Conservation (phyloP, 2,113 vertebrate genomes). For the Hemiprocne comata region DNA sequence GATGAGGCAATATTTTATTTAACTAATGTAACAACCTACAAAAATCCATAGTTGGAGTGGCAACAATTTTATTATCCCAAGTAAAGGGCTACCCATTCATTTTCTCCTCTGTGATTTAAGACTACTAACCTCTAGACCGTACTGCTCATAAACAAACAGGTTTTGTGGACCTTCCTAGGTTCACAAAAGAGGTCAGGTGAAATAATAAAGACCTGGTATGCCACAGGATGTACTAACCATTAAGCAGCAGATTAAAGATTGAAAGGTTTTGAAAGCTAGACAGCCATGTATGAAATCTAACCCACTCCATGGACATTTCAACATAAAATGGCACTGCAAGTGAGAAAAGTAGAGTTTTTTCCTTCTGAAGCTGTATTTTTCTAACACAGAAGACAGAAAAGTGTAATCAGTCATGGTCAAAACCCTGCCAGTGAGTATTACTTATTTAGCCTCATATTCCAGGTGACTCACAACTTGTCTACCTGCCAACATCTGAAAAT, state of each 20-base stretch:
- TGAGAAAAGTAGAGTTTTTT: conserved; percentile 63
- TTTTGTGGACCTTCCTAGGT: conserved; percentile 56
- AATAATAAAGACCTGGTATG: conserved; percentile 64
- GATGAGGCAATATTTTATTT: conserved; percentile 61
- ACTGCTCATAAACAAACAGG: conserved; percentile 63
- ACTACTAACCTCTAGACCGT: conserved; percentile 11
- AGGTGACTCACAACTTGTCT: conserved; percentile 68
- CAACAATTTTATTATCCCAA: conserved; percentile 46
- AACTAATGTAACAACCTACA: conserved; percentile 38
- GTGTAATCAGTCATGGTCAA: conserved; percentile 61
- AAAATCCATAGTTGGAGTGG: conserved; percentile 51
- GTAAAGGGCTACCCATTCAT: conserved; percentile 35
- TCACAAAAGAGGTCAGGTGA: conserved; percentile 63
- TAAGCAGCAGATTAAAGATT: conserved; percentile 67
- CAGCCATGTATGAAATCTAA: conserved; percentile 53
- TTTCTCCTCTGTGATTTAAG: conserved; percentile 55
- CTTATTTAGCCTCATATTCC: conserved; percentile 67
- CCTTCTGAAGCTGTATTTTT: conserved; percentile 57
- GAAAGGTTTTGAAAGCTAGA: conserved; percentile 66
- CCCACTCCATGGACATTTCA: conserved; percentile 36
- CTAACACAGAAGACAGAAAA: conserved; percentile 60
- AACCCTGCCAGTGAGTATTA: conserved; percentile 64
- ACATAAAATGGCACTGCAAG: conserved; percentile 54
- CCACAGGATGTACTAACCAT: conserved; percentile 64
- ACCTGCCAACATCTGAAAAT: conserved; percentile 71